Evolutionary conservation across 2,797 vertebrate genomes (phyloP).

Genomic region (Thripadectes ignobilis): DNA sequence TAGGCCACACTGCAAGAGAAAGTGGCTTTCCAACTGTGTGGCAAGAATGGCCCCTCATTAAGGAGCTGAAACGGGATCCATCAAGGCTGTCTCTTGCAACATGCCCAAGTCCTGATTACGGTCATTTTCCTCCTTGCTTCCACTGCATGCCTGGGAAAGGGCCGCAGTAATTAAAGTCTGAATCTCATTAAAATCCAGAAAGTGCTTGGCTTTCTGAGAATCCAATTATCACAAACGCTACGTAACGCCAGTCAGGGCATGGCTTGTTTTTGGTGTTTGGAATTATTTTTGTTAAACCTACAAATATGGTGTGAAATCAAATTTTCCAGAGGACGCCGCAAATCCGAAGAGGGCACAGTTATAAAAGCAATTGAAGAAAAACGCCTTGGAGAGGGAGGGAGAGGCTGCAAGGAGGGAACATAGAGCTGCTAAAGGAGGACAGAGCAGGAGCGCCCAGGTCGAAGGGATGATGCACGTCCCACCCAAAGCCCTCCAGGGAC

Average conservation of each 20-base stretch:
- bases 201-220: slow-evolving; percentile 66
- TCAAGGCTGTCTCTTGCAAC: slow-evolving; percentile 11
- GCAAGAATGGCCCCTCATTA: slow-evolving; percentile 52
- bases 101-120: slow-evolving; percentile 40
- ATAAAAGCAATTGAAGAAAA: slow-evolving; percentile 2
- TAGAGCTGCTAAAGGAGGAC: background rate
- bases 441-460: background rate
- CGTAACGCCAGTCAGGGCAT: slow-evolving; percentile 33
- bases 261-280: slow-evolving; percentile 40
- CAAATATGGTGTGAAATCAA: slow-evolving; percentile 40
- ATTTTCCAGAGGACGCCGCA: slow-evolving; percentile 11
- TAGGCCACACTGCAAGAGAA: background rate
- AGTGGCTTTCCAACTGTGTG: slow-evolving; percentile 1
- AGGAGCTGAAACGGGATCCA: background rate
- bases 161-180: slow-evolving; percentile 60
- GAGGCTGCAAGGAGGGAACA: background rate
- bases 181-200: slow-evolving; percentile 66
- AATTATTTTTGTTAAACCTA: slow-evolving; percentile 52
- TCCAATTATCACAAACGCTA: slow-evolving; percentile 61
- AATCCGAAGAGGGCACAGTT: background rate
- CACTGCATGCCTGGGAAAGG: slow-evolving; percentile 57
- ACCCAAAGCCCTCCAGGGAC: background rate
- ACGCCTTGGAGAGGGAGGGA: background rate
- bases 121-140: slow-evolving; percentile 53
- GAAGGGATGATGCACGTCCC: background rate